Evolutionary conservation across 2,113 vertebrate species (phyloP), one percentile per base, ranked within the genome.

Genomic region (Ciconia boyciana): DNA sequence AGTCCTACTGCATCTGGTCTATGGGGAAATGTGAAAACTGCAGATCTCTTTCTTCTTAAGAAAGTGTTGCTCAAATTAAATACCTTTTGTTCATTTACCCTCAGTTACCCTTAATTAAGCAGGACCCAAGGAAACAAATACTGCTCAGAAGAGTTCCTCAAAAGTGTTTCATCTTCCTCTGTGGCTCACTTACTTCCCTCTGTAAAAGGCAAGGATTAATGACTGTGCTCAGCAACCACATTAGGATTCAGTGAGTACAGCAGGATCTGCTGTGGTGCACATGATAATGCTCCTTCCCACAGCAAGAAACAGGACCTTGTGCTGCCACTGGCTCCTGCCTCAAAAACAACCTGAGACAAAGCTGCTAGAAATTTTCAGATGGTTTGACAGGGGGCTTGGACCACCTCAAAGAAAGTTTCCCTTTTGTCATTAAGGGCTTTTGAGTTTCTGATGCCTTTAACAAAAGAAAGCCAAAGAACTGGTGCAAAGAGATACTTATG

Each of bases 291-390:
- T 94, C 85, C 95, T 97, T 96, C 95, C 95, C 95, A 89, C 94
- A 94, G 95, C 60, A 95, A 95, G 84, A 95, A 96, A 88, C 92
- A n/a, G 94, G 74, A 90, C 81, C 84, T 92, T 75, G 83, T 91
- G 70, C 86, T 95, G 85, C 68, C 15, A 31, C 39, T 94, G 90
- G 90, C 94, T 96, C 84, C 91, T 85, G 90, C 94, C 93, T 98
- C 97, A 97, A 98, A 96, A 97, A 93, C 96, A 98, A 92, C 71
- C 93, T 75, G 77, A 95, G 82, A 98, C 97, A 98, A 98, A 98
- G 97, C 96, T 80, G 88, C 83, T 93, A 93, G 94, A 97, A 97
- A 96, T 83, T 95, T 92, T 95, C 97, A 97, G 93, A 97, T 89
- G 62, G 61, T 70, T 90, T 96, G 91, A 93, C 96, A 97, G 94